phyloP scores from a whole-genome alignment of 1,140 invertebrate species.

The Agrypnia vestita region DNA sequence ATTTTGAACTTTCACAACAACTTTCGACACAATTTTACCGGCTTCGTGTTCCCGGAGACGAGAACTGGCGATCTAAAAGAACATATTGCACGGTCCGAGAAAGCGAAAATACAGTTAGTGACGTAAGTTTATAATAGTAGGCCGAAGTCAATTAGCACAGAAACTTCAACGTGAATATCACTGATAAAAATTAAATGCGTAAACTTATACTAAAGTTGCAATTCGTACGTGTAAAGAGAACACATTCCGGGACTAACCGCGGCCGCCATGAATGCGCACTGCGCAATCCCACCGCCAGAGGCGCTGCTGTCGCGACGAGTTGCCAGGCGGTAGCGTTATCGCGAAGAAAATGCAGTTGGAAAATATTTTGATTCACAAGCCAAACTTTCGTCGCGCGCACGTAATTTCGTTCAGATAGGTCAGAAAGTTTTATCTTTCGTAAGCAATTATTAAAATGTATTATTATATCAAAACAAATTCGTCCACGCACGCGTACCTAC shows the following conservation, averaged over 20 bases:
- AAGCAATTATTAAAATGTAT: slow-evolving; percentile 1
- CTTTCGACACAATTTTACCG: slow-evolving; percentile 47
- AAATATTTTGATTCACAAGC: slow-evolving; percentile 13
- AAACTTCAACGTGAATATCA: slow-evolving; percentile 13
- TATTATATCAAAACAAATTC: no score
- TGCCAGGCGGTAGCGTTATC: slow-evolving; percentile 41
- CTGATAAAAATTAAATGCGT: slow-evolving; percentile 35
- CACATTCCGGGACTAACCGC: slow-evolving; percentile 43
- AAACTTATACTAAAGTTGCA: slow-evolving; percentile 37
- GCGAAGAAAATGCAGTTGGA: slow-evolving; percentile 29
- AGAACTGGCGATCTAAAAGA: slow-evolving; percentile 47
- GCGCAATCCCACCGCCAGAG: slow-evolving; percentile 37
- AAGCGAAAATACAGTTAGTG: slow-evolving; percentile 34
- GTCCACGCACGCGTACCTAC: no score
- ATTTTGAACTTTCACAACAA: slow-evolving; percentile 54
- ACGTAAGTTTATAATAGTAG: not conserved
- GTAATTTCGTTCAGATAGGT: slow-evolving; percentile 27
- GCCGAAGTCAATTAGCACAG: not conserved
- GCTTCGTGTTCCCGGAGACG: slow-evolving; percentile 34
- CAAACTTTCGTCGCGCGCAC: slow-evolving; percentile 5
- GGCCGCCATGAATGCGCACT: slow-evolving; percentile 46
- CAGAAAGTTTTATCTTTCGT: slow-evolving; percentile 27
- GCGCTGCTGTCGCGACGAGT: slow-evolving; percentile 33
- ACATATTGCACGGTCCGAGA: slow-evolving; percentile 48
- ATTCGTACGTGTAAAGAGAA: slow-evolving; percentile 36